These are phyloP conservation scores for Chaenodraco wilsoni DNA, from an alignment of 2,797 vertebrate species.

Conservation along the genomic window DNA sequence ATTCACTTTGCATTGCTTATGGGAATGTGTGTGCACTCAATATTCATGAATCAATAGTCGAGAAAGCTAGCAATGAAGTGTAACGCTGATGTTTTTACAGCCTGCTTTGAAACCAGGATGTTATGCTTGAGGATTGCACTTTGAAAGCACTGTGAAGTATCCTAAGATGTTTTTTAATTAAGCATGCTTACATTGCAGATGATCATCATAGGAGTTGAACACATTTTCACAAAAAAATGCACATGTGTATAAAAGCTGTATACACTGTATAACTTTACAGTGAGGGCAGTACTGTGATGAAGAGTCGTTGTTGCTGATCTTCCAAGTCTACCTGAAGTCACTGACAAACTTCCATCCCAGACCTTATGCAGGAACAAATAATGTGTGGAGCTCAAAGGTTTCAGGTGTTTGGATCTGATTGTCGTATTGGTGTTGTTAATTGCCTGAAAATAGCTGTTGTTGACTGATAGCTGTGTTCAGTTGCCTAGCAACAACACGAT, in stretches of 20 bases:
- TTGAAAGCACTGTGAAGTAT: background rate
- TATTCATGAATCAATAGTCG: conserved; percentile 17
- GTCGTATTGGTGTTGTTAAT: background rate
- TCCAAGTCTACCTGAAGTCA: no score
- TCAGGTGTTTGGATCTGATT: background rate
- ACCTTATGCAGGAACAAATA: background rate
- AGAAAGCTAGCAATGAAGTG: background rate
- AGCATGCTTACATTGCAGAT: background rate
- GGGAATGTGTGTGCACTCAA: conserved; percentile 3
- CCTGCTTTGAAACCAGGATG: background rate
- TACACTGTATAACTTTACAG: background rate
- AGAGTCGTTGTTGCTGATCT: no score
- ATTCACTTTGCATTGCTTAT: conserved; percentile 23
- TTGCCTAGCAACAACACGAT: conserved; percentile 40
- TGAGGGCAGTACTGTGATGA: background rate
- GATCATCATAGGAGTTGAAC: background rate
- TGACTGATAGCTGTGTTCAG: conserved; percentile 6
- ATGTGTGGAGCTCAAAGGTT: background rate
- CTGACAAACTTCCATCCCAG: background rate
- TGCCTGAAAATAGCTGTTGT: background rate
- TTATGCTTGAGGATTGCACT: background rate
- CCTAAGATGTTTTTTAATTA: background rate
- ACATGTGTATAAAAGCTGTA: background rate
- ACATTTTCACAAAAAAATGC: background rate
- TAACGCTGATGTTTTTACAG: background rate